Evolutionary conservation across 1,140 invertebrate genomes (phyloP).

Genomic region (Tigriopus japonicus): DNA sequence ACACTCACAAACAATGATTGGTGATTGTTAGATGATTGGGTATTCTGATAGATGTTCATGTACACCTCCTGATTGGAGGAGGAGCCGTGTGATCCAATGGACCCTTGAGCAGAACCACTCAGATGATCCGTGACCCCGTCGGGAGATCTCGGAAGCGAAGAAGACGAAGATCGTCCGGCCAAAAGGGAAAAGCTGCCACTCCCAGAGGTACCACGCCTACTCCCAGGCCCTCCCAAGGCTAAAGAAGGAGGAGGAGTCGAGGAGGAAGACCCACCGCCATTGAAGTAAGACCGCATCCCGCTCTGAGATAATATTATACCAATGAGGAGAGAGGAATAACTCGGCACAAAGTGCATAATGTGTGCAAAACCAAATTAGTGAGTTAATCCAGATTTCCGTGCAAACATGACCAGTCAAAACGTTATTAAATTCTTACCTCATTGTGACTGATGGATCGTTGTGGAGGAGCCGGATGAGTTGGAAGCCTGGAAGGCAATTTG

Average conservation of each 20-base stretch:
- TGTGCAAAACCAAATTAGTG: background rate
- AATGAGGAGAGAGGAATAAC: background rate
- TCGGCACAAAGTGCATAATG: background rate
- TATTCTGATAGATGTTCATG: conserved; percentile 16
- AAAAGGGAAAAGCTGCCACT: conserved; percentile 13
- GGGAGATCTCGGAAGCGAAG: conserved; percentile 8
- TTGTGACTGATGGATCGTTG: conserved; percentile 14
- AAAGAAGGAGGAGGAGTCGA: conserved; percentile 19
- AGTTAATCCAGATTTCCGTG: no score
- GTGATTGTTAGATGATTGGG: conserved; percentile 9
- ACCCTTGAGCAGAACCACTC: conserved; percentile 11
- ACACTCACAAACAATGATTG: conserved; percentile 9
- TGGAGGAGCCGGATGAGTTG: conserved; percentile 9
- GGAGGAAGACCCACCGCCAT: conserved; percentile 22
- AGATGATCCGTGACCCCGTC: conserved; percentile 17
- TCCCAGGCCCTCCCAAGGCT: conserved; percentile 3
- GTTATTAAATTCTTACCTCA: conserved; percentile 2
- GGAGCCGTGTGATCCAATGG: background rate
- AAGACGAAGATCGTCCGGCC: conserved; percentile 20
- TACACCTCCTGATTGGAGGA: conserved; percentile 8
- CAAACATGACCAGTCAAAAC: no score
- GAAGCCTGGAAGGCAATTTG: conserved; percentile 10
- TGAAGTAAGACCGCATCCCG: conserved; percentile 11
- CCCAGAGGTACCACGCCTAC: conserved; percentile 6
- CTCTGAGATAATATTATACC: background rate